Conservation (phyloP, 30 jellyfish, hydroid and myxozoan genomes). For the Aurelia aurita complex sp. Pacific region DNA sequence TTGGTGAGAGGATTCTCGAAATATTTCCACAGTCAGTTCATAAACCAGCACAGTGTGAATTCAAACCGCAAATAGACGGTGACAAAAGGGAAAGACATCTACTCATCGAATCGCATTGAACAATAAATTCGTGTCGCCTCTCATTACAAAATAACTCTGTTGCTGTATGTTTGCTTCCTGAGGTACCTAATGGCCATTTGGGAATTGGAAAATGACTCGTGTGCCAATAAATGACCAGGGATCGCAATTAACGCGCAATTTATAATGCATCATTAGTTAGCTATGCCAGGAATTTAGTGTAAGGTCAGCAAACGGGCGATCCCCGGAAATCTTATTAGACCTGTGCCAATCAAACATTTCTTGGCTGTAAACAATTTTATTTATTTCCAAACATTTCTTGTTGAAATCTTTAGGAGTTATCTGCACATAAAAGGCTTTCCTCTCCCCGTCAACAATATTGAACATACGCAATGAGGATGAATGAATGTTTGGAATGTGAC, state of each 20-base stretch:
- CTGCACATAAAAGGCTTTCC: neutral
- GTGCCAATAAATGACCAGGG: neutral
- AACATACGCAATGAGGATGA: neutral
- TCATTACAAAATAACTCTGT: no score
- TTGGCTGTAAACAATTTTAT: no score
- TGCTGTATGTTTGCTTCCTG: no score
- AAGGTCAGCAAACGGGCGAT: constrained; percentile 69
- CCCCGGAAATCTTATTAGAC: constrained; percentile 68
- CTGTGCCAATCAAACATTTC: no score
- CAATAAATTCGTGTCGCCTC: constrained; percentile 7
- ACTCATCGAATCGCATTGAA: neutral
- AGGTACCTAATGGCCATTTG: no score
- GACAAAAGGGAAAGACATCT: constrained; percentile 19
- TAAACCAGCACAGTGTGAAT: constrained; percentile 42
- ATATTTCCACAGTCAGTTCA: constrained; percentile 44
- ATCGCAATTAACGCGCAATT: constrained; percentile 30
- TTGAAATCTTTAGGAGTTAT: neutral
- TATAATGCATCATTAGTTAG: constrained; percentile 49
- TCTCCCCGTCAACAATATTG: neutral
- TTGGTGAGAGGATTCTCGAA: constrained; percentile 21
- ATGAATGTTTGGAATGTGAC: constrained; percentile 15
- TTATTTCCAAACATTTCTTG: neutral
- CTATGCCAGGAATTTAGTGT: constrained; percentile 43
- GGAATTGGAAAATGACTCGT: no score
- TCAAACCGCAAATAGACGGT: constrained; percentile 52